Evolutionary conservation across 2,888 invertebrate genomes (phyloP).

Genomic region (Gymnocheta viridis): DNA sequence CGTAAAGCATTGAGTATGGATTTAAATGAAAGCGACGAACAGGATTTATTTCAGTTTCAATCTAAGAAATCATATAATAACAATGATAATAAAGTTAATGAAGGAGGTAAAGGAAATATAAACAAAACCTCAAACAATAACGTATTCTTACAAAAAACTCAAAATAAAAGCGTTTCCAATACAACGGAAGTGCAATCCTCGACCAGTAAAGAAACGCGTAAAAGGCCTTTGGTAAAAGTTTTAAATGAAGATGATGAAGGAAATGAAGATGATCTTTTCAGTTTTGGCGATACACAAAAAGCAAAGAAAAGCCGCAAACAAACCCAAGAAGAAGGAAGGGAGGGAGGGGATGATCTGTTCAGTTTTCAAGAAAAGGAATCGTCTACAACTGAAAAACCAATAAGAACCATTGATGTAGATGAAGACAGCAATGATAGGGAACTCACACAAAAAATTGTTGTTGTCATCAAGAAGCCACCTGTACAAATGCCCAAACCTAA

Average conservation of each 20-base stretch:
- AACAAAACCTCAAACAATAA: constrained; percentile 30
- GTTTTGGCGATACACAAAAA: constrained; percentile 73
- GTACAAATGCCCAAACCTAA: constrained; percentile 71
- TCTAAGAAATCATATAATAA: constrained; percentile 44
- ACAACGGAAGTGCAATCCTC: neutral
- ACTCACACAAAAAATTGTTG: constrained; percentile 71
- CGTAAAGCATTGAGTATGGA: constrained; percentile 51
- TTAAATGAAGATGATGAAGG: constrained; percentile 75
- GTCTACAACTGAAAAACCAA: neutral
- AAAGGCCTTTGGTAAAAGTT: constrained; percentile 75
- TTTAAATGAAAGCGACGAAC: constrained; percentile 40
- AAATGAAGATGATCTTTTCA: constrained; percentile 76
- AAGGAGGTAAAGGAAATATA: neutral
- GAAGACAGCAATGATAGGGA: constrained; percentile 68
- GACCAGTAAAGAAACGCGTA: constrained; percentile 60
- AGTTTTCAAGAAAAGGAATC: constrained; percentile 69
- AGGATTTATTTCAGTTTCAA: constrained; percentile 71
- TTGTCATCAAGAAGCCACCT: constrained; percentile 56
- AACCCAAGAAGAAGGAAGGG: constrained; percentile 29
- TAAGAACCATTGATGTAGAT: constrained; percentile 31
- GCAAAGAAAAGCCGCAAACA: constrained; percentile 60
- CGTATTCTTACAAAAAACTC: constrained; percentile 50
- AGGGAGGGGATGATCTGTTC: constrained; percentile 71
- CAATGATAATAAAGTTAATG: neutral
- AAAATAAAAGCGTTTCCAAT: constrained; percentile 27